Base-by-base conservation (phyloP, 2,888 invertebrate genomes). In the Leptothorax acervorum region DNA sequence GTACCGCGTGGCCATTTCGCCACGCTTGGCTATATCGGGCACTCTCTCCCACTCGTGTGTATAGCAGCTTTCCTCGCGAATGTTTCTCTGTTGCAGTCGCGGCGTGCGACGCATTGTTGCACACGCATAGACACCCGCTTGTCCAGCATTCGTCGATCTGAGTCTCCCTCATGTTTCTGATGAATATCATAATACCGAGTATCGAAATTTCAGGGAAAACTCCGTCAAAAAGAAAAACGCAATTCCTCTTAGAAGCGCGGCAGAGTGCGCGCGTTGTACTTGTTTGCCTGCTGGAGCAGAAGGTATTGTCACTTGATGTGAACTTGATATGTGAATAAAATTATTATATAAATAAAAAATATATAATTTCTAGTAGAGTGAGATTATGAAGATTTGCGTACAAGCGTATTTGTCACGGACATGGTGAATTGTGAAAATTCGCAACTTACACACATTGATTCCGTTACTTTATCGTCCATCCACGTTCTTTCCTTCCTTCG, bases 1-100 rank as follows among this genome's bases (percentile, higher is more conserved):
- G 71, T 57, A 63, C 79, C 51, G 68, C 60, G 81, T 53, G 74
- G 42, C 75, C 65, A 55, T 68, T 81, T 70, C 65, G 65, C 63
- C 81, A 55, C 81, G 63, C 65, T 81, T 48, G 63, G 57, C 66
- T 83, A 75, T 82, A 71, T 71, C 75, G 31, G 48, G 66, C 55
- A 18, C 63, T 63, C 74, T 45, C 55, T 35, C 18, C 8, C 55
- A 62, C 62, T 15, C 60, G 18, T 23, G 45, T 6, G 55, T 45
- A n/a, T 23, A 5, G 23, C 28, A 18, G 42, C 78, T 51, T 11
- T 68, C 35, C 23, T 23, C 28, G 57, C 35, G 57, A 35, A 28
- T 63, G 42, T 70, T 76, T 63, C 62, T 12, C 79, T 31, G 42
- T 31, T 62, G n/a, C 51, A 39, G 6, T n/a, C 65, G 45, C 55